A percentile compares a stretch with the other conserved stretches of the same genome.
Evolutionary conservation across 2,888 invertebrate species (phyloP).

Genomic region (Sinohyriopsis cumingii): DNA sequence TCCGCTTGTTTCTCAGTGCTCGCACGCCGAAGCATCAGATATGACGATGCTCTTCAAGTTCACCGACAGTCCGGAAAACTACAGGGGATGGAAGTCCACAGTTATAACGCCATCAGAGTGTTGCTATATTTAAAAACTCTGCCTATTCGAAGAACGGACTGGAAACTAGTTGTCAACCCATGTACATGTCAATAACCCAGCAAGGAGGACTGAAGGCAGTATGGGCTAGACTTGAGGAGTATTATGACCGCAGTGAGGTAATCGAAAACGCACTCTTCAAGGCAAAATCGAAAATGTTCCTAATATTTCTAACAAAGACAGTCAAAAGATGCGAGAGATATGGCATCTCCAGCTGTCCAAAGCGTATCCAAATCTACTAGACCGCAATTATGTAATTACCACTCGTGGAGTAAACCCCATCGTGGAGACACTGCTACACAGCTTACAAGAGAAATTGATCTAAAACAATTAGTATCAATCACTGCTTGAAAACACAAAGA

Average conservation of each 20-base stretch:
- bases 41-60: neutral
- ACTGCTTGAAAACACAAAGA: no score
- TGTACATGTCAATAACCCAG: conserved; percentile 12
- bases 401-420: conserved; percentile 10
- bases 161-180: conserved; percentile 18
- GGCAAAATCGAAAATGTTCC: conserved; percentile 7
- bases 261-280: conserved; percentile 11
- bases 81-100: neutral
- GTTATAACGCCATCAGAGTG: neutral
- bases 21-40: no score
- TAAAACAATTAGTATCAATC: no score
- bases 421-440: no score
- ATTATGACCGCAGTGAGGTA: conserved; percentile 25
- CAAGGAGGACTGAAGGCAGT: conserved; percentile 7
- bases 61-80: neutral
- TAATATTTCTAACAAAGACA: conserved; percentile 7
- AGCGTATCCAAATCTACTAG: neutral
- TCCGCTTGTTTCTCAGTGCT: no score
- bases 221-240: conserved; percentile 24
- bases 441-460: no score
- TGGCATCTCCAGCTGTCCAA: conserved; percentile 8
- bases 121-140: conserved; percentile 15
- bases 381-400: conserved; percentile 13
- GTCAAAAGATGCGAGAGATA: conserved; percentile 5
- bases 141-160: conserved; percentile 19